Conservation (phyloP, 1,140 invertebrate genomes). For the Apis dorsata region DNA sequence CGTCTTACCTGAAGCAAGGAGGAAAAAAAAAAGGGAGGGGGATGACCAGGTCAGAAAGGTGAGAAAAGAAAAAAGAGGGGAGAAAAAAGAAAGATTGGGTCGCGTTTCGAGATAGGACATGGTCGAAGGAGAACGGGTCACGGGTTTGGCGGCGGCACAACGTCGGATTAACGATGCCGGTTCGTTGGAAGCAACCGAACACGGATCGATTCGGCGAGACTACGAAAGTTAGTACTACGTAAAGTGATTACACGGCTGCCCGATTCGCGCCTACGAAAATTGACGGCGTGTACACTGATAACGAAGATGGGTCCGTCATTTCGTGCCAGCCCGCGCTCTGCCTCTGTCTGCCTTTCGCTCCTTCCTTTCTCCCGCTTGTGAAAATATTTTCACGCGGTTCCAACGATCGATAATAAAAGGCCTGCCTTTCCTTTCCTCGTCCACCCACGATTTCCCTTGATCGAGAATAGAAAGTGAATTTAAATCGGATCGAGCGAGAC, state of each 20-base stretch:
- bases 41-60: background rate
- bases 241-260: slow-evolving; percentile 70
- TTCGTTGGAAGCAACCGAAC: slow-evolving; percentile 57
- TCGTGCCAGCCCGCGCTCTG: slow-evolving; percentile 60
- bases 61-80: too few species aligned
- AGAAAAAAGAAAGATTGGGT: slow-evolving; percentile 1
- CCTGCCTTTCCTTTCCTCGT: too few species aligned
- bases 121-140: slow-evolving; percentile 28
- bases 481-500: background rate
- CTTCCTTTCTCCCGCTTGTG: slow-evolving; percentile 17
- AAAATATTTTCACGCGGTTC: slow-evolving; percentile 51
- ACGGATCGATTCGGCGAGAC: slow-evolving; percentile 77
- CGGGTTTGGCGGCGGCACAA: background rate
- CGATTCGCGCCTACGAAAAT: slow-evolving; percentile 66
- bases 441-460: background rate
- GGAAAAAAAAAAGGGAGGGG: background rate
- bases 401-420: slow-evolving; percentile 19
- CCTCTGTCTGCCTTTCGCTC: slow-evolving; percentile 41
- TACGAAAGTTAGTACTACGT: slow-evolving; percentile 71
- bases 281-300: slow-evolving; percentile 62
- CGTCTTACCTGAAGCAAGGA: slow-evolving; percentile 64
- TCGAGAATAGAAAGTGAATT: background rate
- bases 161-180: slow-evolving; percentile 42
- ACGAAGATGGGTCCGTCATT: slow-evolving; percentile 64
- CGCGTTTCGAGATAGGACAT: slow-evolving; percentile 43